Evolutionary conservation across 2,113 vertebrate species (phyloP), one percentile per base, ranked within the genome.

Genomic region (Ophiodon elongatus): DNA sequence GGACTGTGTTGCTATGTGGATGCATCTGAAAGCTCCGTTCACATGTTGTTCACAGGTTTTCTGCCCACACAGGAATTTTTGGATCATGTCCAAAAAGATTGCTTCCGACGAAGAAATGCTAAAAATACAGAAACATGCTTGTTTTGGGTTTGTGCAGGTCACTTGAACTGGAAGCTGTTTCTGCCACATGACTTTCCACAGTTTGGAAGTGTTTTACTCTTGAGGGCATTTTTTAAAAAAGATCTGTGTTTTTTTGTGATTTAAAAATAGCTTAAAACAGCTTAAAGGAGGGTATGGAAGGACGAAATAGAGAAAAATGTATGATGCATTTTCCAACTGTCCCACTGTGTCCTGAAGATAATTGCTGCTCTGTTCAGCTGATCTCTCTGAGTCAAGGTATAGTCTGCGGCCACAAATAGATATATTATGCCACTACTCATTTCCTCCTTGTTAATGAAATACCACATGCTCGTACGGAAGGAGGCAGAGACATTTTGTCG

Each of bases 381-480:
- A 64, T 45, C 60, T 4, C 21, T 69, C 39, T 1, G 0, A 4
- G 13, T 39, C 60, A 60, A 79, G 50, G 57, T 77, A 66, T 41
- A 59, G 50, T 31, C 41, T 21, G 31, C 60, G 25, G 27, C 43
- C 57, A 33, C 70, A 71, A 33, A 76, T 8, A 33, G 54, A 47
- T 45, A 21, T 25, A 19, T 47, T 57, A 13, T 35, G 45, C 37
- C 39, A 45, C 56, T 0, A 4, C 52, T 69, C 23, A 50, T 39
- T 75, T 77, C 74, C 52, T 25, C 35, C 43, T 27, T 52, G 50
- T 63, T 89, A 80, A 90, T 85, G 57, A 68, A 64, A 73, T 77
- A 75, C 78, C 76, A 72, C 76, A 87, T 33, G 82, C 14, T 73
- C 6, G 4, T 17, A 39, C 35, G 43, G 8, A 50, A 59, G 27